Conservation (phyloP, 2,113 vertebrate species). For the Caranx melampygus region DNA sequence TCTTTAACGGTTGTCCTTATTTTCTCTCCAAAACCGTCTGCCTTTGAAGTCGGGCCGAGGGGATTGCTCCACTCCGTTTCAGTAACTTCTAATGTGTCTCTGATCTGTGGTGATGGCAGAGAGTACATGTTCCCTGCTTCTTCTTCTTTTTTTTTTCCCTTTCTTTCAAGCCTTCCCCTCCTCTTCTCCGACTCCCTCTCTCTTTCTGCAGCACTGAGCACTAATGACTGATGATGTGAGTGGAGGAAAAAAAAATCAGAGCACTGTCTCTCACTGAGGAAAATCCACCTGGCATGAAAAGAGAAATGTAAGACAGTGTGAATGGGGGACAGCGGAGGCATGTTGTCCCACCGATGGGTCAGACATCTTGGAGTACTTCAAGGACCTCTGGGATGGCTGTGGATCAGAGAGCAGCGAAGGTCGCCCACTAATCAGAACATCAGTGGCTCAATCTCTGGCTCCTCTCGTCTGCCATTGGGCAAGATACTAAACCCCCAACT, state of each 20-base stretch:
- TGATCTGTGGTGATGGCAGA: slow-evolving; percentile 72
- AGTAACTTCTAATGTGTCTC: slow-evolving; percentile 74
- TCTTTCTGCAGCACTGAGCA: slow-evolving; percentile 25
- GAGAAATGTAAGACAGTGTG: not conserved
- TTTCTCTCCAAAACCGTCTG: slow-evolving; percentile 54
- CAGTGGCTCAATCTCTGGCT: too few relatives aligned
- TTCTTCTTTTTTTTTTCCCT: slow-evolving; percentile 31
- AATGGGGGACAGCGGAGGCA: not conserved
- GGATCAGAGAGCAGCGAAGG: too few relatives aligned
- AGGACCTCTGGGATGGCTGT: not conserved
- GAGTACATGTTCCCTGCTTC: slow-evolving; percentile 48
- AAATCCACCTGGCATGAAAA: slow-evolving; percentile 39
- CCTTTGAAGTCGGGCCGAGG: slow-evolving; percentile 79
- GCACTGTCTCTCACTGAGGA: slow-evolving; percentile 20
- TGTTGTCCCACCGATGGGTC: not conserved
- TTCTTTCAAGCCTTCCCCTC: slow-evolving; percentile 12
- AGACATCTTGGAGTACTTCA: not conserved
- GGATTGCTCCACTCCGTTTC: slow-evolving; percentile 71
- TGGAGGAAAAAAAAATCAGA: not conserved
- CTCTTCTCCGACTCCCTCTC: not conserved
- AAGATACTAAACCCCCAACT: too few relatives aligned
- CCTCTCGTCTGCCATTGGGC: too few relatives aligned
- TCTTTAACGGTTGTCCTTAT: slow-evolving; percentile 74
- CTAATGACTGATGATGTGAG: slow-evolving; percentile 52
- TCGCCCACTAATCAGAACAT: too few relatives aligned